Evolutionary conservation across 2,113 vertebrate genomes (phyloP), one percentile per base, ranked within the genome.

Genomic region (Rhabdomys dilectus): DNA sequence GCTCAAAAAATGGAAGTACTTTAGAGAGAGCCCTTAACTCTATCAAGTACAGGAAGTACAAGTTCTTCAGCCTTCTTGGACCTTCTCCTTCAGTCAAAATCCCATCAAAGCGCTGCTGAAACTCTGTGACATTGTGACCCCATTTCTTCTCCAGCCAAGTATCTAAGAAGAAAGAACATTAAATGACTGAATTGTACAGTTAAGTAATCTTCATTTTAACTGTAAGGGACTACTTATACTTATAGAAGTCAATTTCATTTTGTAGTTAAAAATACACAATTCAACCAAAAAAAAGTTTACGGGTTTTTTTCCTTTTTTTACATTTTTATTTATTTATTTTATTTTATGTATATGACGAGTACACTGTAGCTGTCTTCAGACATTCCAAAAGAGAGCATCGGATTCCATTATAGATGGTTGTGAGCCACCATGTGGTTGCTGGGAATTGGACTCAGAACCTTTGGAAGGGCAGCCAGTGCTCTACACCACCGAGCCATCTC

Each of bases 41-140:
- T 0, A 99, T 99, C 97, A 99, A 98, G 97, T 99, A 99, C 73
- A 99, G 98, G 81, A 99, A 99, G 98, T 99, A 99, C 3, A 99
- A 99, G 95, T 99, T 99, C 91, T 99, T 99, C 48, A 99, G 99
- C 66, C 99, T 98, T 93, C 99, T 98, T 48, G 99, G 99, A 0
- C 99, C 99, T 98, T 99, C 99, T 11, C 99, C 99, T 56, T 97
- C 97, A 6, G 99, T 99, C 94, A 99, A 89, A 84, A 98, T 96
- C 29, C 98, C 98, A 66, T 99, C 99, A 90, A 99, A 99, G 2
- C 99, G 99, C 98, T 98, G 98, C 95, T 99, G 99, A 98, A 99
- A 99, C 98, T 99, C 99, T 0, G 99, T 98, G 22, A 99, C 66
- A 0, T 99, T 99, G 96, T 99, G 99, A 76, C 99, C 99, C 99